phyloP scores from a whole-genome alignment of 1,140 invertebrate species.

The Tetragnatha versicolor region DNA sequence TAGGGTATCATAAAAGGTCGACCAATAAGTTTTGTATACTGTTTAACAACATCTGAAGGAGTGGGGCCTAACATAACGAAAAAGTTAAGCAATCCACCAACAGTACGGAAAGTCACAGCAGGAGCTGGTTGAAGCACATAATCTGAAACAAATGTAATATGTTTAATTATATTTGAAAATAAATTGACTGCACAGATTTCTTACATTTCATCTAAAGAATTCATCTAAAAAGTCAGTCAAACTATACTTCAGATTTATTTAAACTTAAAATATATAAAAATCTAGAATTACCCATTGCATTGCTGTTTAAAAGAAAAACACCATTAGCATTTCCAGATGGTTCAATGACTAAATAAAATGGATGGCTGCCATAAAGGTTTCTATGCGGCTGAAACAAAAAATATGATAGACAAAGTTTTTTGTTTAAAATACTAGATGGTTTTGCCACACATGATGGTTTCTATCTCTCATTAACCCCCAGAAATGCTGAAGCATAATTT shows the following conservation, averaged over 20 bases:
- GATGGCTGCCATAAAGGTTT: slow-evolving; percentile 84
- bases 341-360: slow-evolving; percentile 80
- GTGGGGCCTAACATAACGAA: slow-evolving; percentile 77
- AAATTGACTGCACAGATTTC: too few species aligned
- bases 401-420: background rate
- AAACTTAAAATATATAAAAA: background rate
- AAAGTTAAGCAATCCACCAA: slow-evolving; percentile 82
- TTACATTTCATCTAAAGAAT: too few species aligned
- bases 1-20: slow-evolving; percentile 64
- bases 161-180: too few species aligned
- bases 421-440: background rate
- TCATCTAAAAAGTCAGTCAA: too few species aligned
- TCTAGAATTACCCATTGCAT: slow-evolving; percentile 80
- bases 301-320: slow-evolving; percentile 79
- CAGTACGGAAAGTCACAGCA: slow-evolving; percentile 76
- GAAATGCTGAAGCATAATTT: too few species aligned
- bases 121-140: slow-evolving; percentile 79
- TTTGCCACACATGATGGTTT: too few species aligned
- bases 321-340: slow-evolving; percentile 71
- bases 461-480: too few species aligned
- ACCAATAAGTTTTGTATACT: slow-evolving; percentile 64
- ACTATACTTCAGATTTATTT: background rate
- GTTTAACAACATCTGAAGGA: slow-evolving; percentile 68
- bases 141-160: slow-evolving; percentile 65
- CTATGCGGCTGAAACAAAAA: slow-evolving; percentile 54